These are phyloP conservation scores for Sparidentex hasta DNA, from an alignment of 2,797 vertebrate genomes.

Conservation along the genomic window DNA sequence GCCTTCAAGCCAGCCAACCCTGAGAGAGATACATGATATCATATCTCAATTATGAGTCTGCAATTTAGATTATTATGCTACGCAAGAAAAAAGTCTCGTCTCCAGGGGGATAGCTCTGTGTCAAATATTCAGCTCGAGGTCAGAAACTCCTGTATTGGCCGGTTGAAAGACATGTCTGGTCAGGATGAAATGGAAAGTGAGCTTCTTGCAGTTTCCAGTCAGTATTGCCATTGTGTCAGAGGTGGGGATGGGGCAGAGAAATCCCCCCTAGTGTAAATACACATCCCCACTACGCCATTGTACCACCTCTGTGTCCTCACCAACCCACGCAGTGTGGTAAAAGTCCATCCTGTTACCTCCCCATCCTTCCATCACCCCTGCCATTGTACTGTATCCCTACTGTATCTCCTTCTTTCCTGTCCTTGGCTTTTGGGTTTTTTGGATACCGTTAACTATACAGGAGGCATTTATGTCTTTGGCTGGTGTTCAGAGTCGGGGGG, in stretches of 20 bases:
- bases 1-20: constrained; percentile 74
- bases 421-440: constrained; percentile 53
- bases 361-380: constrained; percentile 63
- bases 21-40: constrained; percentile 75
- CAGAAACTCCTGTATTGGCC: constrained; percentile 28
- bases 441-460: constrained; percentile 61
- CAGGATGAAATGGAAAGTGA: constrained; percentile 57
- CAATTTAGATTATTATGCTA: constrained; percentile 74
- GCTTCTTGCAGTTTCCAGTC: constrained; percentile 57
- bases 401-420: constrained; percentile 65
- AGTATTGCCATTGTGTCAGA: constrained; percentile 64
- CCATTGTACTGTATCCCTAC: constrained; percentile 68
- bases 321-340: constrained; percentile 74
- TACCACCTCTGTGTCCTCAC: constrained; percentile 57
- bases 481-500: constrained; percentile 48
- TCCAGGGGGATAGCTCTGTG: constrained; percentile 24
- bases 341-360: constrained; percentile 68
- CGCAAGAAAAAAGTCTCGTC: constrained; percentile 49
- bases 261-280: constrained; percentile 70
- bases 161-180: constrained; percentile 33
- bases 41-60: constrained; percentile 79
- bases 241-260: constrained; percentile 45
- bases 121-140: constrained; percentile 52
- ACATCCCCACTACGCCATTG: constrained; percentile 56
- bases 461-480: constrained; percentile 70